Conservation (phyloP, 2,113 vertebrate genomes). For the Lates calcarifer region DNA sequence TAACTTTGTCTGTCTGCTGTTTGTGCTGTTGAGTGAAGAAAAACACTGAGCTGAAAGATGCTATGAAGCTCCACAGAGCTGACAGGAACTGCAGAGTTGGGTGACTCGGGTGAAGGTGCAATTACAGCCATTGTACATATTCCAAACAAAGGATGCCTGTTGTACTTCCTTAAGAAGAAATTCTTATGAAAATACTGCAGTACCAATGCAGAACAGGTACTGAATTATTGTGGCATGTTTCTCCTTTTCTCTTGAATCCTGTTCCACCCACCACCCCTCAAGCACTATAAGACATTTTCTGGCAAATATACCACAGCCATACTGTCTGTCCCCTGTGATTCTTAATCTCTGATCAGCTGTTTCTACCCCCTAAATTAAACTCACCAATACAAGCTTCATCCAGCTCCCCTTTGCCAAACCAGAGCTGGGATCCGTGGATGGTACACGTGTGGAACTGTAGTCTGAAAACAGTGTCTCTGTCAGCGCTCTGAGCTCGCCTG, state of each 20-base stretch:
- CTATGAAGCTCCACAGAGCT: not conserved
- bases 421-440: conserved; percentile 89
- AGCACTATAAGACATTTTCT: not conserved
- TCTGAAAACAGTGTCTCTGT: conserved; percentile 90
- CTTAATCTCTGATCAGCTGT: not conserved
- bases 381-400: conserved; percentile 90
- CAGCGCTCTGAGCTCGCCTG: conserved; percentile 82
- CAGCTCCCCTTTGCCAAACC: conserved; percentile 92
- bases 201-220: not conserved
- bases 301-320: not conserved
- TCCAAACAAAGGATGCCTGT: not conserved
- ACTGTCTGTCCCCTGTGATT: not conserved
- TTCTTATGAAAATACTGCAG: not conserved
- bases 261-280: not conserved
- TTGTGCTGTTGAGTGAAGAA: not conserved
- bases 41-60: not conserved
- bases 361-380: not conserved
- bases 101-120: not conserved
- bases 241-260: not conserved
- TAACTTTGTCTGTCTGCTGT: not conserved
- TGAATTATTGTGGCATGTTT: not conserved
- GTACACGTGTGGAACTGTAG: conserved; percentile 95
- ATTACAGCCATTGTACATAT: not conserved
- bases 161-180: not conserved
- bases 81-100: not conserved